A percentile compares a stretch with the other conserved stretches of the same genome.
phyloP scores from a whole-genome alignment of 2,113 vertebrate species.

The Bos indicus region DNA sequence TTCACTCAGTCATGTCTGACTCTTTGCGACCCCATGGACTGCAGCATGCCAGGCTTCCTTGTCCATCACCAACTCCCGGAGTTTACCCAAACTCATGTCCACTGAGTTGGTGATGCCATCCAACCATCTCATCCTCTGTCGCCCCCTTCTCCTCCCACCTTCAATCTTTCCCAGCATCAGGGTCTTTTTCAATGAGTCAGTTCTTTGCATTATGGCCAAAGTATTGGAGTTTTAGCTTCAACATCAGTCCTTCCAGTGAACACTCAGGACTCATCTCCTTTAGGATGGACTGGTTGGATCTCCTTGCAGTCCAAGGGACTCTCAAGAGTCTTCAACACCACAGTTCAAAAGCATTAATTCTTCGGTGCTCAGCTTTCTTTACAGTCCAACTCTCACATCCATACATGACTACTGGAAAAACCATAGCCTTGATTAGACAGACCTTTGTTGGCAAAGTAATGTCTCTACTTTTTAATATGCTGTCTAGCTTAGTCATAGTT shows the following conservation, averaged over 20 bases:
- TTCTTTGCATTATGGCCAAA: not conserved
- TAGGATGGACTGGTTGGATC: not conserved
- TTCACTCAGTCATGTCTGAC: not conserved
- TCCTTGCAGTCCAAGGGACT: not conserved
- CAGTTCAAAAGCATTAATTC: not conserved
- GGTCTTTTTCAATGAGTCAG: not conserved
- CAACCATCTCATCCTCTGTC: not conserved
- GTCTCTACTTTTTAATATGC: not conserved
- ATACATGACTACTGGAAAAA: not conserved
- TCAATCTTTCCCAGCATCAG: not conserved
- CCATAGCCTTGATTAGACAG: not conserved
- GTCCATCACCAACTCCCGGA: not conserved
- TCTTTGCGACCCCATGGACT: not conserved
- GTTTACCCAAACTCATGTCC: not conserved
- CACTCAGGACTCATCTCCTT: not conserved
- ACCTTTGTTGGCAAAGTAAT: not conserved
- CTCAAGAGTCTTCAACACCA: not conserved
- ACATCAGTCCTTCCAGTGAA: not conserved
- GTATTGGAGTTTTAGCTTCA: not conserved
- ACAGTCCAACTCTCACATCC: not conserved
- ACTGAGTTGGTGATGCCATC: not conserved
- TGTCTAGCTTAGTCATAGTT: not conserved
- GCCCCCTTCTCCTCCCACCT: not conserved
- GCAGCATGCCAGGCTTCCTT: not conserved
- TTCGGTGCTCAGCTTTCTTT: not conserved